These are phyloP conservation scores for Masnerella sp. DNA, from an alignment of 2,888 invertebrate genomes.

Conservation along the genomic window DNA sequence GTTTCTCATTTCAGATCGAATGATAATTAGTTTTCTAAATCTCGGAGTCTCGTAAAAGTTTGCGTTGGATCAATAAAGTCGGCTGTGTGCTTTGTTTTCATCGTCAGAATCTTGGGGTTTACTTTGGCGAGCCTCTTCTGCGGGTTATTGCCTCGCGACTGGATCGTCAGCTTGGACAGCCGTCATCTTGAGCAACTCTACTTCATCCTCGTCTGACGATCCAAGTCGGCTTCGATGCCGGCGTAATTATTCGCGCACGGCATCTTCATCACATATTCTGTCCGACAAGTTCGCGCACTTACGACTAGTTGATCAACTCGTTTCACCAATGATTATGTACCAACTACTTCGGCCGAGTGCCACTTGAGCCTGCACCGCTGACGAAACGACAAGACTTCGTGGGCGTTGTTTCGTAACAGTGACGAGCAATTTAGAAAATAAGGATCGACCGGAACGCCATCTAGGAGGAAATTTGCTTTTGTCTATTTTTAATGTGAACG, in stretches of 20 bases:
- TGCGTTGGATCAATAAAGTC: slow-evolving; percentile 14
- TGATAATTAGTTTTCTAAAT: slow-evolving; percentile 21
- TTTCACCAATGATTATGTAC: slow-evolving; percentile 45
- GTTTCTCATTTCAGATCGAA: slow-evolving; percentile 16
- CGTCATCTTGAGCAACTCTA: slow-evolving; percentile 31
- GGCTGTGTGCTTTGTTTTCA: slow-evolving; percentile 43
- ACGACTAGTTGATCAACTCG: slow-evolving; percentile 49
- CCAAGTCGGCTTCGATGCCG: slow-evolving; percentile 3
- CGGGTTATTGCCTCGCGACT: slow-evolving; percentile 34
- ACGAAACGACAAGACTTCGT: slow-evolving; percentile 19
- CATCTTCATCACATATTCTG: slow-evolving; percentile 51
- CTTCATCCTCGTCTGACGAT: slow-evolving; percentile 27
- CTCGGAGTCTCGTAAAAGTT: slow-evolving; percentile 13
- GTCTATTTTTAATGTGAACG: too few species aligned
- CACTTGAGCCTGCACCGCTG: slow-evolving; percentile 21
- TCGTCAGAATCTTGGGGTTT: slow-evolving; percentile 34
- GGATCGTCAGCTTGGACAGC: slow-evolving; percentile 34
- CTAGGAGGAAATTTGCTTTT: too few species aligned
- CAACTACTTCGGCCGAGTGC: slow-evolving; percentile 28
- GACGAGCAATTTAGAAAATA: too few species aligned
- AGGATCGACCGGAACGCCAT: too few species aligned
- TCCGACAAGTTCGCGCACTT: slow-evolving; percentile 42
- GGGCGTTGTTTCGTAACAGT: slow-evolving; percentile 14
- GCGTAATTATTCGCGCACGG: slow-evolving; percentile 40
- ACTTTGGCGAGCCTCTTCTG: slow-evolving; percentile 29